phyloP scores from a whole-genome alignment of 2,888 invertebrate species.

The Lepidocyrtinus sp. region DNA sequence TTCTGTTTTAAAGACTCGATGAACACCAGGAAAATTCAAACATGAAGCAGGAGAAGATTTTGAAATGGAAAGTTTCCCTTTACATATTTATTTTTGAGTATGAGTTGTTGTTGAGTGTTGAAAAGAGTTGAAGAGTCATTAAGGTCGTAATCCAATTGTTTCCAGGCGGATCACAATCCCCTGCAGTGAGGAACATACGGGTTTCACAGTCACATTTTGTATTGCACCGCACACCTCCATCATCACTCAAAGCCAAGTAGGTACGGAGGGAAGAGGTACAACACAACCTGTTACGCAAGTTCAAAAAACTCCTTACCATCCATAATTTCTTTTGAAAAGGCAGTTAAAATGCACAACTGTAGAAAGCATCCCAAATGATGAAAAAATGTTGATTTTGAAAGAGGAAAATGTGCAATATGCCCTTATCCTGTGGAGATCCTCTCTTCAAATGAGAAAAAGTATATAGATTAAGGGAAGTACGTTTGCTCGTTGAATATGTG shows the following conservation, averaged over 20 bases:
- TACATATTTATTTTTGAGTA: too few relatives aligned
- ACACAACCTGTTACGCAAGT: slow-evolving; percentile 69
- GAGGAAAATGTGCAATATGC: slow-evolving; percentile 3
- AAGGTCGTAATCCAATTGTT: slow-evolving; percentile 69
- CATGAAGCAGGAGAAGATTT: too few relatives aligned
- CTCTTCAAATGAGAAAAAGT: too few relatives aligned
- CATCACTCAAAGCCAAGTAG: slow-evolving; percentile 40
- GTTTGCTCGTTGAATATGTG: too few relatives aligned
- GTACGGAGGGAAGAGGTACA: slow-evolving; percentile 20
- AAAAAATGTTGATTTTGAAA: too few relatives aligned
- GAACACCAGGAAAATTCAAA: too few relatives aligned
- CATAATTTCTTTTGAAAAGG: slow-evolving; percentile 8
- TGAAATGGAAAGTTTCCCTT: too few relatives aligned
- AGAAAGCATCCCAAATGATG: too few relatives aligned
- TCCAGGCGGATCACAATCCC: slow-evolving; percentile 66
- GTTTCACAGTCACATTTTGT: slow-evolving; percentile 63
- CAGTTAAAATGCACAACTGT: slow-evolving; percentile 1
- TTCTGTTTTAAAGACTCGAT: too few relatives aligned
- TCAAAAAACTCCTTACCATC: not conserved
- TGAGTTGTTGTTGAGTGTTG: slow-evolving; percentile 63
- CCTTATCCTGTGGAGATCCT: too few relatives aligned
- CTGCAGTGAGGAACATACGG: slow-evolving; percentile 69
- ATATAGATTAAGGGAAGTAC: too few relatives aligned
- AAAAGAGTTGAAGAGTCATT: slow-evolving; percentile 66
- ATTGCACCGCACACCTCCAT: slow-evolving; percentile 54